Conservation (phyloP, 1,140 invertebrate species). For the Leptinotarsa undecemlineata region DNA sequence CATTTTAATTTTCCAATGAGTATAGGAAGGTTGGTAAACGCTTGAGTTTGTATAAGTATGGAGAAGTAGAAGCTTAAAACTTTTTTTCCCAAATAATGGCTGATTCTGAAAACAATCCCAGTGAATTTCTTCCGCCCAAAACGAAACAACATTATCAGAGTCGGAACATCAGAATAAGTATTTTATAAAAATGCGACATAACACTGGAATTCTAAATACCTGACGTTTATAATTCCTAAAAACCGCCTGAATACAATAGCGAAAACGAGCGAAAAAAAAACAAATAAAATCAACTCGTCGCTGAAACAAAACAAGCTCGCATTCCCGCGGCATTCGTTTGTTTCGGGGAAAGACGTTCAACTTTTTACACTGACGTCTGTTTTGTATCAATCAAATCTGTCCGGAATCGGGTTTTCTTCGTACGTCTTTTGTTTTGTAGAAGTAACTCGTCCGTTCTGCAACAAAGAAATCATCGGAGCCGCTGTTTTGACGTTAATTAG, state of each 20-base stretch:
- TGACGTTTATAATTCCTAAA: slow-evolving; percentile 46
- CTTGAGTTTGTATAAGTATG: too few species aligned
- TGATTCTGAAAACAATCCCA: too few species aligned
- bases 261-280: slow-evolving; percentile 40
- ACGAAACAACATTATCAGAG: slow-evolving; percentile 1
- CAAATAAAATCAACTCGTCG: slow-evolving; percentile 37
- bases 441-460: slow-evolving; percentile 42
- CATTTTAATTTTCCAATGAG: too few species aligned
- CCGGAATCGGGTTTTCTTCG: slow-evolving; percentile 35
- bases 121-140: background rate
- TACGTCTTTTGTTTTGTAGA: slow-evolving; percentile 37
- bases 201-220: slow-evolving; percentile 46
- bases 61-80: too few species aligned
- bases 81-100: too few species aligned
- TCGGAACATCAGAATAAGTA: slow-evolving; percentile 31
- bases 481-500: slow-evolving; percentile 50
- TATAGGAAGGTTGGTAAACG: too few species aligned
- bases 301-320: slow-evolving; percentile 45
- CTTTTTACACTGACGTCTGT: slow-evolving; percentile 50
- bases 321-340: slow-evolving; percentile 50
- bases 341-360: slow-evolving; percentile 40
- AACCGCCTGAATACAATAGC: slow-evolving; percentile 48
- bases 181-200: slow-evolving; percentile 44
- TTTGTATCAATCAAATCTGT: slow-evolving; percentile 51
- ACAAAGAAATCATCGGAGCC: slow-evolving; percentile 49